phyloP scores from a whole-genome alignment of 2,888 invertebrate species.

The Lepidonotus clava region DNA sequence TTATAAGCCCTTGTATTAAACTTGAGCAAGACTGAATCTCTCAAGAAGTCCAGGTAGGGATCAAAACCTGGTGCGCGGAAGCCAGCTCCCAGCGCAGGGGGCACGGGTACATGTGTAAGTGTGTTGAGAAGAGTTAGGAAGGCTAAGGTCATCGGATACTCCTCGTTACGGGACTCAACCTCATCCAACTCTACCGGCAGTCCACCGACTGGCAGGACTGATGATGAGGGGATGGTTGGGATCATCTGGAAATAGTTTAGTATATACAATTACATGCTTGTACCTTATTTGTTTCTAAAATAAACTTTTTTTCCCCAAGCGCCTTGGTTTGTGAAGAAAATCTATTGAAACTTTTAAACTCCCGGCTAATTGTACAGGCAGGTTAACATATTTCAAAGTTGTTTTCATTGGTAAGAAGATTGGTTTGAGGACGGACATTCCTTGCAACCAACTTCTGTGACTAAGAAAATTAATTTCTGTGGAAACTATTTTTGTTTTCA shows the following conservation, averaged over 20 bases:
- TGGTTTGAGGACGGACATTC: background rate
- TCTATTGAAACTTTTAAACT: no score
- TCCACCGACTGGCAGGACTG: background rate
- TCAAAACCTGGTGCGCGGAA: conserved; percentile 91
- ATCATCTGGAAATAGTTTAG: conserved; percentile 28
- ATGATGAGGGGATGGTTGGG: background rate
- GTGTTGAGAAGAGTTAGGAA: conserved; percentile 88
- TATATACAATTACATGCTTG: background rate
- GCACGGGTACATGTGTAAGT: conserved; percentile 83
- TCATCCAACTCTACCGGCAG: conserved; percentile 94
- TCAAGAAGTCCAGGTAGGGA: conserved; percentile 92
- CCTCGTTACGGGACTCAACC: conserved; percentile 93
- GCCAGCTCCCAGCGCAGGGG: conserved; percentile 87
- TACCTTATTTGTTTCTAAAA: background rate
- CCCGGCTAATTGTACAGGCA: no score
- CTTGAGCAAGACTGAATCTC: conserved; percentile 89
- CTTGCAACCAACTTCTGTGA: no score
- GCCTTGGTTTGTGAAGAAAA: no score
- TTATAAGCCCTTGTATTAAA: conserved; percentile 91
- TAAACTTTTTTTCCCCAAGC: background rate
- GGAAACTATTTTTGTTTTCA: no score
- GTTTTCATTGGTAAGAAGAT: background rate
- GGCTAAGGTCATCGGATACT: conserved; percentile 92
- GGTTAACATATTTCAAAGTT: no score
- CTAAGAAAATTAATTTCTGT: no score